These are phyloP conservation scores for Tragulus kanchil DNA, from an alignment of 2,113 vertebrate species.

Conservation along the genomic window DNA sequence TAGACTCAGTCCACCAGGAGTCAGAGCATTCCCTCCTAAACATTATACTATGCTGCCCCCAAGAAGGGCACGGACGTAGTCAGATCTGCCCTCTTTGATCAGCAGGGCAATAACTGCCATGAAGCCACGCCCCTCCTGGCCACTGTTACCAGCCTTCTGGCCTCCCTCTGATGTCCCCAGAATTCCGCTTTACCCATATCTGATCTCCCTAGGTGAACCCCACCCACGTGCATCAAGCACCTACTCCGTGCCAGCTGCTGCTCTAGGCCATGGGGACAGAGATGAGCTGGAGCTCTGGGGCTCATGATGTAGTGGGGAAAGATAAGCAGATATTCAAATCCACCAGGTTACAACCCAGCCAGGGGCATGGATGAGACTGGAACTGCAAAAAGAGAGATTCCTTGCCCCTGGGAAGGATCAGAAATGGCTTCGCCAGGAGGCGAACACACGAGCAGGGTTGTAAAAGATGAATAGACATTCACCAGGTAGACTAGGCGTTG, in stretches of 20 bases:
- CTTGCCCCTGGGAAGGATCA: background rate
- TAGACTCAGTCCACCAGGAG: background rate
- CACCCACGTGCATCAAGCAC: background rate
- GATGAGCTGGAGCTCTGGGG: background rate
- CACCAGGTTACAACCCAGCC: background rate
- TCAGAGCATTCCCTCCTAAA: background rate
- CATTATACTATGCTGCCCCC: background rate
- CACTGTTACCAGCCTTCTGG: background rate
- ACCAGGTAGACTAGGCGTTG: background rate
- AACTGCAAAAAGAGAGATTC: background rate
- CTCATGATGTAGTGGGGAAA: background rate
- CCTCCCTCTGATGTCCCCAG: background rate
- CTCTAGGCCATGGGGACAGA: background rate
- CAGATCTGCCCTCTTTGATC: background rate
- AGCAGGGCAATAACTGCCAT: background rate
- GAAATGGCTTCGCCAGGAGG: background rate
- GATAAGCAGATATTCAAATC: background rate
- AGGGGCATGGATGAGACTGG: background rate
- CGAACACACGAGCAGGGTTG: background rate
- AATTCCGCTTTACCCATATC: too few species aligned
- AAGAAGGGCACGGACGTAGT: accelerated
- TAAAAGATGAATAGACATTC: background rate
- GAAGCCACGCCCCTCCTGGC: background rate
- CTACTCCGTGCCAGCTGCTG: background rate
- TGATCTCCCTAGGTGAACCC: background rate